phyloP scores from a whole-genome alignment of 1,140 invertebrate species.

The Zaprionus ghesquierei region DNA sequence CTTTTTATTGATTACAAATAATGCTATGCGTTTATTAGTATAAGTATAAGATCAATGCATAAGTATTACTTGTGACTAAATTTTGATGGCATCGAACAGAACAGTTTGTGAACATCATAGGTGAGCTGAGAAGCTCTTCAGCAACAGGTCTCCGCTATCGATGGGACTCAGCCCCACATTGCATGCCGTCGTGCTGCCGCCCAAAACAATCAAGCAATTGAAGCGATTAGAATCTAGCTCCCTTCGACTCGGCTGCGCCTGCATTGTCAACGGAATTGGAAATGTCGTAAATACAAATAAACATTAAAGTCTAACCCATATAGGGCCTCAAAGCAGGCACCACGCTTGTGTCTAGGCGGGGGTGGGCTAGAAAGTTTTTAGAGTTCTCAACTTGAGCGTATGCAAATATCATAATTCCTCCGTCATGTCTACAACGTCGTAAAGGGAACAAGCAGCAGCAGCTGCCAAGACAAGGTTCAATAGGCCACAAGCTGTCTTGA shows the following conservation, averaged over 20 bases:
- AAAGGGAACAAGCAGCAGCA: conserved; percentile 33
- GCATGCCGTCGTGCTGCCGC: conserved; percentile 41
- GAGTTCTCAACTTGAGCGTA: conserved; percentile 63
- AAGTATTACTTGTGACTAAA: too few species aligned
- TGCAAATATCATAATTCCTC: conserved; percentile 78
- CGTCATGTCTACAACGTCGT: conserved; percentile 53
- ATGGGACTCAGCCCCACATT: conserved; percentile 6
- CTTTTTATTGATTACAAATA: too few species aligned
- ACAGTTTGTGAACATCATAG: too few species aligned
- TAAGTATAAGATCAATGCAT: too few species aligned
- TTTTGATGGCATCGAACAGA: too few species aligned
- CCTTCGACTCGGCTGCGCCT: conserved; percentile 1
- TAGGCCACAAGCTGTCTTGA: conserved; percentile 52
- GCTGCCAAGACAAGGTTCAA: conserved; percentile 37
- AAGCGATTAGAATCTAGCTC: conserved; percentile 62
- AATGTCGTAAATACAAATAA: conserved; percentile 70
- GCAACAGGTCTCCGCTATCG: conserved; percentile 25
- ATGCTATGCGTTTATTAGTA: too few species aligned
- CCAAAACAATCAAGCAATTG: conserved; percentile 49
- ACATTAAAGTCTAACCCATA: conserved; percentile 49
- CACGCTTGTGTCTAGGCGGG: background rate
- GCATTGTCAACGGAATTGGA: conserved; percentile 62
- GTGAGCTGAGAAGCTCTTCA: background rate
- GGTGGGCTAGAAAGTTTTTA: background rate
- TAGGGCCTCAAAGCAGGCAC: background rate